Conservation (phyloP, 2,888 invertebrate species). For the Calephelis perditalis region DNA sequence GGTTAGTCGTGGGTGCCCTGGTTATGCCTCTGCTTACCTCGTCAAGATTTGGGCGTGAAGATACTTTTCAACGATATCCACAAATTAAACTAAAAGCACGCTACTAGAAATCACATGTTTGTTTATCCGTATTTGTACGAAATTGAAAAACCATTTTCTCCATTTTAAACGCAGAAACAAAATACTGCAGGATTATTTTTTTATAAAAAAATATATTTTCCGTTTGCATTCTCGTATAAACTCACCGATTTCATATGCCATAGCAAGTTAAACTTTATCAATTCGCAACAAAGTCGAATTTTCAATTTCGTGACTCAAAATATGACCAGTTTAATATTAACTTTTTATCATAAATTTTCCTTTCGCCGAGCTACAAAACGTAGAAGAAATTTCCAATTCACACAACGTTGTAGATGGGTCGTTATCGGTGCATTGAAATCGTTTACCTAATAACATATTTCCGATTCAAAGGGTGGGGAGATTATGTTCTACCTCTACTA, state of each 20-base stretch:
- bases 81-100: too few relatives aligned
- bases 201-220: not conserved
- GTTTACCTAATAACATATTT: conserved; percentile 17
- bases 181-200: not conserved
- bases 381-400: conserved; percentile 11
- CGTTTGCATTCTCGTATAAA: not conserved
- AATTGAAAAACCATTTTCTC: too few relatives aligned
- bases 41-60: too few relatives aligned
- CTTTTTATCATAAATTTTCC: conserved; percentile 11
- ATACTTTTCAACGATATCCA: too few relatives aligned
- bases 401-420: conserved; percentile 15
- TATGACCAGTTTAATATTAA: conserved; percentile 7
- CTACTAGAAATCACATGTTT: too few relatives aligned
- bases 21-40: too few relatives aligned
- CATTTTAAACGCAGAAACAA: too few relatives aligned
- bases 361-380: conserved; percentile 11
- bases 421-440: conserved; percentile 17
- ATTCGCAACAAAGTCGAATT: not conserved
- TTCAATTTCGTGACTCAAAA: conserved; percentile 5
- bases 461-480: conserved; percentile 7
- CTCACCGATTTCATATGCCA: too few relatives aligned
- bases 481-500: conserved; percentile 1
- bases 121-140: too few relatives aligned
- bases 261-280: too few relatives aligned
- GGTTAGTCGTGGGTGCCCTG: too few relatives aligned